phyloP scores from a whole-genome alignment of 1,140 invertebrate species.

The Neodiprion lecontei region DNA sequence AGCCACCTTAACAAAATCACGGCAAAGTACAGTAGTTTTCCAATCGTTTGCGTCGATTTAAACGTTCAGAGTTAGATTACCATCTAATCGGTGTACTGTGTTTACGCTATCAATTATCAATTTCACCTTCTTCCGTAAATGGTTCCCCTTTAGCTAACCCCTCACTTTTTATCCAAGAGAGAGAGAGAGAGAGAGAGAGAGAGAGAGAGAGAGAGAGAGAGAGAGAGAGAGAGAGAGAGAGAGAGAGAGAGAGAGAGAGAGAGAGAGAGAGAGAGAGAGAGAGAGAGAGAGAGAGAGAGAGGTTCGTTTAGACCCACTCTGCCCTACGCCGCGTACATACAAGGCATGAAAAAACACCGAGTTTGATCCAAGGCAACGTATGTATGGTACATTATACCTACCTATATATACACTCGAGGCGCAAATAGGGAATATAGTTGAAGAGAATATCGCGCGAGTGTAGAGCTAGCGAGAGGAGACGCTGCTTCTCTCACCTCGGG shows the following conservation, averaged over 20 bases:
- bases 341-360: background rate
- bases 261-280: constrained; percentile 34
- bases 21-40: too few species aligned
- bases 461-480: background rate
- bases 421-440: background rate
- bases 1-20: too few species aligned
- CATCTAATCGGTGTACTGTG: constrained; percentile 7
- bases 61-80: background rate
- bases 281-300: constrained; percentile 33
- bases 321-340: background rate
- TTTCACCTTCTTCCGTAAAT: constrained; percentile 16
- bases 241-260: constrained; percentile 20
- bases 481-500: background rate
- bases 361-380: background rate
- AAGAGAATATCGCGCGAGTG: background rate
- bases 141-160: constrained; percentile 30
- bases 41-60: too few species aligned
- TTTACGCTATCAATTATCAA: constrained; percentile 10
- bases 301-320: constrained; percentile 22
- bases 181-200: constrained; percentile 25
- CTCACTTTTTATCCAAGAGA: constrained; percentile 25
- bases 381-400: background rate
- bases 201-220: constrained; percentile 17
- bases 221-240: constrained; percentile 21
- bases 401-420: background rate